Base-by-base conservation (phyloP, 2,797 vertebrate genomes). In the Scolopax rusticola region DNA sequence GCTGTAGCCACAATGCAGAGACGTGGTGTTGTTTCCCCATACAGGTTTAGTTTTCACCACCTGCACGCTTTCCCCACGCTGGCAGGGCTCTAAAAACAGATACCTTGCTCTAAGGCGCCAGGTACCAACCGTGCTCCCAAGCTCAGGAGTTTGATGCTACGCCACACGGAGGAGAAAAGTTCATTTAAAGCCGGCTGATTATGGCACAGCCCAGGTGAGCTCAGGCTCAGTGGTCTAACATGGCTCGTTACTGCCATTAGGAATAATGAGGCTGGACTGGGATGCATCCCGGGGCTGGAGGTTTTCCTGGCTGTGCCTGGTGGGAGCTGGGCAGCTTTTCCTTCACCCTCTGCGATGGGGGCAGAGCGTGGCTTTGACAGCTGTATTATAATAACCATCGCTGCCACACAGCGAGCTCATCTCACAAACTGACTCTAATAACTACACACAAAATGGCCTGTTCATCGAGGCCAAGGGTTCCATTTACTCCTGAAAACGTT, bases 181-280 rank as follows among this genome's bases (percentile, higher is more conserved):
- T 13, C 21, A 32, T 57, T 73, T 56, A 65, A 60, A 64, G 61
- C 45, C 38, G 54, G 60, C 27, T n/a, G 71, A 6, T 28, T 20
- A 7, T 20, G n/a, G 60, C 51, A 6, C 25, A 82, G 38, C 38
- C 53, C 8, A 11, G 33, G 33, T n/a, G 43, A 32, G 51, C 63
- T 84, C 40, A 15, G 2, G 1, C 50, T 5, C n/a, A 14, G 40
- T 1, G n/a, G 12, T 33, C 1, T 8, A 33, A 16, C 11, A 2
- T 0, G 3, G 60, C 30, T 41, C 8, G 1, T 21, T 32, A 15
- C 32, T 17, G 43, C 43, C 38, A 4, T 8, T 10, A 47, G 20
- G 5, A 38, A 41, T 21, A 2, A 33, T 28, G n/a, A 48, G 30
- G 47, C 68, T 75, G 63, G 30, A 24, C 65, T 3, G 23, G 67